phyloP scores from a whole-genome alignment of 30 jellyfish, hydroid and myxozoan species.

The Hydractinia echinata region DNA sequence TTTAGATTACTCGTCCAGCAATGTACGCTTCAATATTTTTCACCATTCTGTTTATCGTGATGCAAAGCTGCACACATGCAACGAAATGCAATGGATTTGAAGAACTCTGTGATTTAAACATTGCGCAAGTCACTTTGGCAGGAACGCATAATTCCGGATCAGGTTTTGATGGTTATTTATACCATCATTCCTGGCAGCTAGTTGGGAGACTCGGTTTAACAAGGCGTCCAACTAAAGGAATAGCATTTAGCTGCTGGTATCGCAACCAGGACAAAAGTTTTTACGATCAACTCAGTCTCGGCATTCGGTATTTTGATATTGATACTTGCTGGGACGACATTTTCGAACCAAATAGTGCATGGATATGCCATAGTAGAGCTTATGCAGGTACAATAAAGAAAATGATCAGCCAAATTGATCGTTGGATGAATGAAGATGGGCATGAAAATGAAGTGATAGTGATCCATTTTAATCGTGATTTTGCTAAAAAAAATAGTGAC shows the following conservation, averaged over 20 bases:
- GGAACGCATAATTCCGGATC: conserved; percentile 84
- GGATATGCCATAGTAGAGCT: conserved; percentile 70
- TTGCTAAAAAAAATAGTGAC: conserved; percentile 23
- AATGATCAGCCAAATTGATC: conserved; percentile 48
- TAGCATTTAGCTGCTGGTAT: conserved; percentile 62
- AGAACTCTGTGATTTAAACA: conserved; percentile 57
- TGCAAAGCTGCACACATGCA: too few relatives aligned
- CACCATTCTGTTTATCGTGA: too few relatives aligned
- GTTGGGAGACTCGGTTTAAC: conserved; percentile 1
- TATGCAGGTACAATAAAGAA: conserved; percentile 61
- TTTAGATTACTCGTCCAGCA: too few relatives aligned
- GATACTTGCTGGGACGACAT: conserved; percentile 69
- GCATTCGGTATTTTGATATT: conserved; percentile 78
- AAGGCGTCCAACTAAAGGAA: background rate
- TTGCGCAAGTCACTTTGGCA: conserved; percentile 70
- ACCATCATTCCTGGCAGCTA: conserved; percentile 32
- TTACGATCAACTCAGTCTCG: conserved; percentile 67
- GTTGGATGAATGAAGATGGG: conserved; percentile 55
- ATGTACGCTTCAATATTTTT: too few relatives aligned
- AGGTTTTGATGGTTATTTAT: conserved; percentile 63
- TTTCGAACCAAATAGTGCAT: conserved; percentile 39
- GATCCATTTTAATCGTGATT: conserved; percentile 69
- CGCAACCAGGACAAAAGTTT: conserved; percentile 53
- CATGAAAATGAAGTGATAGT: conserved; percentile 67
- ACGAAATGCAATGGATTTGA: conserved; percentile 61